Conservation (phyloP, 1,140 invertebrate genomes). For the Paraescarpia echinospica region DNA sequence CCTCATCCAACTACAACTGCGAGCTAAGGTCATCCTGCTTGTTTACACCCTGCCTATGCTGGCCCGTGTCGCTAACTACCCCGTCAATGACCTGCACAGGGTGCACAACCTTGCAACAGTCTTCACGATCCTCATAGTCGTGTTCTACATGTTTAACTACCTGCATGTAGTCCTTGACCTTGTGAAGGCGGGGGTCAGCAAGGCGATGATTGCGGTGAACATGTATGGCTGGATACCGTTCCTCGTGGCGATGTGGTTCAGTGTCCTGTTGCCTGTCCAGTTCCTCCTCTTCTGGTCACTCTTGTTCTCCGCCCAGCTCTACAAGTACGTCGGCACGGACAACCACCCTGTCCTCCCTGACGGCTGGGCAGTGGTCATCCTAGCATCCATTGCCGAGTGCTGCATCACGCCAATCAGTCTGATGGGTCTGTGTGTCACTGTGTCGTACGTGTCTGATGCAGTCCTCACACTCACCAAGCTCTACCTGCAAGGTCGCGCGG, state of each 20-base stretch:
- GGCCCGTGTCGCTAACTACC: conserved; percentile 50
- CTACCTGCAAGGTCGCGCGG: conserved; percentile 58
- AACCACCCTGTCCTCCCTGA: conserved; percentile 32
- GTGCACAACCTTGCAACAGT: conserved; percentile 61
- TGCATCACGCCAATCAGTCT: conserved; percentile 63
- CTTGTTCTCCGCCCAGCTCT: conserved; percentile 57
- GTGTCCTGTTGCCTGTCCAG: conserved; percentile 59
- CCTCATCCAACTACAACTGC: conserved; percentile 57
- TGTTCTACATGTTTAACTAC: conserved; percentile 60
- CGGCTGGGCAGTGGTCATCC: conserved; percentile 56
- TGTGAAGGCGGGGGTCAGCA: conserved; percentile 48
- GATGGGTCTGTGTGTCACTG: conserved; percentile 61
- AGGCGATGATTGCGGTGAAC: conserved; percentile 40
- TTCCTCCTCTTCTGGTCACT: conserved; percentile 61
- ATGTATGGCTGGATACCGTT: conserved; percentile 55
- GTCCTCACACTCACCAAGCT: conserved; percentile 59
- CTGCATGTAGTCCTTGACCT: conserved; percentile 57
- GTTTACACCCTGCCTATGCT: conserved; percentile 61
- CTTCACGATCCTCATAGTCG: conserved; percentile 54
- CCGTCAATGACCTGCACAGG: conserved; percentile 55
- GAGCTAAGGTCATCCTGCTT: background rate
- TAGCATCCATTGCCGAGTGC: conserved; percentile 59
- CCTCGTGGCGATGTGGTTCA: conserved; percentile 54
- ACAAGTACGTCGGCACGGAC: conserved; percentile 37
- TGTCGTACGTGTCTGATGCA: conserved; percentile 61